Percentiles rank a stretch among this genome's conserved stretches.
Conservation (phyloP, 2,888 invertebrate species). For the Drosophila nr. medialis region DNA sequence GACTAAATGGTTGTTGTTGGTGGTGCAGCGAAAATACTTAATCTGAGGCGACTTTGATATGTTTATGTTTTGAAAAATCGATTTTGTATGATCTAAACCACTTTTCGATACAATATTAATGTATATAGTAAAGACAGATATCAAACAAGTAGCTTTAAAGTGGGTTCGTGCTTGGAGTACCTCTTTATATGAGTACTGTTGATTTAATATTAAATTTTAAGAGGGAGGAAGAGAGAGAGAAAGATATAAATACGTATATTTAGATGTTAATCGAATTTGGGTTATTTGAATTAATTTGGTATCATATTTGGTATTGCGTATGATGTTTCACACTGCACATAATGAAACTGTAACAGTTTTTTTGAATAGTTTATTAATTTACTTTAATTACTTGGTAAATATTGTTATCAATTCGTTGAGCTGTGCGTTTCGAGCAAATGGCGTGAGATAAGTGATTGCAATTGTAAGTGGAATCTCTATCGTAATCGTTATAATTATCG, state of each 20-base stretch:
- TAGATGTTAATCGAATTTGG: conserved; percentile 6
- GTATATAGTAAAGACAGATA: conserved; percentile 12
- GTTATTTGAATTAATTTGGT: conserved; percentile 11
- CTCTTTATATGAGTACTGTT: conserved; percentile 1
- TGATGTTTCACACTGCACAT: conserved; percentile 42
- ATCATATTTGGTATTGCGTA: conserved; percentile 27
- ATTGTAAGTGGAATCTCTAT: conserved; percentile 1
- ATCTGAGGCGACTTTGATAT: conserved; percentile 55
- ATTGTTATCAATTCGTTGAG: conserved; percentile 34
- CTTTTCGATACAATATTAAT: conserved; percentile 16
- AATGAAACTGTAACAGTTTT: conserved; percentile 38
- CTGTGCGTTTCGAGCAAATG: conserved; percentile 56
- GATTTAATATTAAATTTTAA: conserved; percentile 15
- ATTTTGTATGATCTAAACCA: conserved; percentile 28
- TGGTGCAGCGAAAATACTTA: conserved; percentile 15
- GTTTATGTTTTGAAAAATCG: conserved; percentile 51
- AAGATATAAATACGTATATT: background rate
- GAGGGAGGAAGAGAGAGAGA: background rate
- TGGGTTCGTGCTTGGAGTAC: conserved; percentile 7
- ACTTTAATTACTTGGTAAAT: conserved; percentile 28
- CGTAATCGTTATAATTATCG: conserved; percentile 10
- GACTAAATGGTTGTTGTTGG: conserved; percentile 3
- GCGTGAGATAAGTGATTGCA: conserved; percentile 25
- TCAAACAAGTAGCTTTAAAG: conserved; percentile 5
- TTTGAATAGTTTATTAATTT: conserved; percentile 28